Conservation (phyloP, 2,113 vertebrate species). For the Todiramphus saurophagus region DNA sequence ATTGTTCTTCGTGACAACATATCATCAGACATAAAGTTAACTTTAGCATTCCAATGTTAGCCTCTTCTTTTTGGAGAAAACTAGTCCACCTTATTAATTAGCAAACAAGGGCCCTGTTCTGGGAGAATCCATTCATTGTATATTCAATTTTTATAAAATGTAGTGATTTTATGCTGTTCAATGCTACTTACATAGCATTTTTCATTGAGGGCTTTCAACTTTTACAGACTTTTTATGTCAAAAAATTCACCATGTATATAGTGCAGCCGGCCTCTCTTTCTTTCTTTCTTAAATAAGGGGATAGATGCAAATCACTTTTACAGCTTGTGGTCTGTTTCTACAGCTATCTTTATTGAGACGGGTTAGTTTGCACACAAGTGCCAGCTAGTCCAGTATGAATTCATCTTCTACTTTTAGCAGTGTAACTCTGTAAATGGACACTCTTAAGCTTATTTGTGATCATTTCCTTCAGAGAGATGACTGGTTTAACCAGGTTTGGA, state of each 20-base stretch:
- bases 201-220: not conserved
- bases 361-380: not conserved
- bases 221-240: not conserved
- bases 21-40: not conserved
- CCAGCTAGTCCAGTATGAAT: not conserved
- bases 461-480: not conserved
- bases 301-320: not conserved
- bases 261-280: not conserved
- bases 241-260: not conserved
- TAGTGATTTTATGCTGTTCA: not conserved
- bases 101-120: not conserved
- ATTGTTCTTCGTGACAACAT: not conserved
- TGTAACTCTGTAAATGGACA: not conserved
- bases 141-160: not conserved
- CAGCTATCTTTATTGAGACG: not conserved
- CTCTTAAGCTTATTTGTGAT: not conserved
- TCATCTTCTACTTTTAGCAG: not conserved
- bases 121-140: not conserved
- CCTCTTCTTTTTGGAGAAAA: not conserved
- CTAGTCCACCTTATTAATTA: not conserved
- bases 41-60: not conserved
- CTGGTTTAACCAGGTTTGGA: not conserved
- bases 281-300: not conserved
- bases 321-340: not conserved
- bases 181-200: not conserved